Evolutionary conservation across 2,797 vertebrate species (phyloP).

Genomic region (Phalanger gymnotis): DNA sequence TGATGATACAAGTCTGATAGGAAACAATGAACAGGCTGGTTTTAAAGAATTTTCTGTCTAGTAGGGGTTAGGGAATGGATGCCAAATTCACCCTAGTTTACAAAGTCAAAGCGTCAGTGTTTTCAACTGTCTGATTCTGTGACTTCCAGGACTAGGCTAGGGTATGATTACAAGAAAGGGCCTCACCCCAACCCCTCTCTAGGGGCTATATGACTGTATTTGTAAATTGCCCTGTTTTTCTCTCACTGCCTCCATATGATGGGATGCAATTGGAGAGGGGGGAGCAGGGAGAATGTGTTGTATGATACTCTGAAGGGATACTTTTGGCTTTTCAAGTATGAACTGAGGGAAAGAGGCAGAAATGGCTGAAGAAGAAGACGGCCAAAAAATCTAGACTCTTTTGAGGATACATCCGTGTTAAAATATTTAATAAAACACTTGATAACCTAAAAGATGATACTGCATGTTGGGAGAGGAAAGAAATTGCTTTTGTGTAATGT

Average conservation of each 20-base stretch:
- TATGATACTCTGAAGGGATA: neutral
- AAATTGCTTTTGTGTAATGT: neutral
- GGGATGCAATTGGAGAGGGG: neutral
- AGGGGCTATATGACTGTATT: neutral
- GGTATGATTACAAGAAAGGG: neutral
- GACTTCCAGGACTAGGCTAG: neutral
- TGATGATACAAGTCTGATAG: neutral
- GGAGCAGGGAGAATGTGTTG: neutral
- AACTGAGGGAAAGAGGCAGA: neutral
- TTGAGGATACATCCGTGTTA: neutral
- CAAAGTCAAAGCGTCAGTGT: neutral
- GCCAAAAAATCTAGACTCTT: neutral
- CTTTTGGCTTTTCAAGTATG: neutral
- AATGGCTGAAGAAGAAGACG: neutral
- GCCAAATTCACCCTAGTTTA: neutral
- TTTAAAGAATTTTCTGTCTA: neutral
- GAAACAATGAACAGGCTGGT: neutral
- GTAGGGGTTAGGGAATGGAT: neutral
- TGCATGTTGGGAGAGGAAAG: neutral
- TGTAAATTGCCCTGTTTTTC: neutral
- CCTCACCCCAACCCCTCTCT: neutral
- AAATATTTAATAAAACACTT: neutral
- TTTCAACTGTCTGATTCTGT: neutral
- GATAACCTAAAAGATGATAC: neutral
- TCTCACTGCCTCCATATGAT: neutral